Conservation (phyloP, 1,140 invertebrate genomes). For the Zaprionus vittiger region DNA sequence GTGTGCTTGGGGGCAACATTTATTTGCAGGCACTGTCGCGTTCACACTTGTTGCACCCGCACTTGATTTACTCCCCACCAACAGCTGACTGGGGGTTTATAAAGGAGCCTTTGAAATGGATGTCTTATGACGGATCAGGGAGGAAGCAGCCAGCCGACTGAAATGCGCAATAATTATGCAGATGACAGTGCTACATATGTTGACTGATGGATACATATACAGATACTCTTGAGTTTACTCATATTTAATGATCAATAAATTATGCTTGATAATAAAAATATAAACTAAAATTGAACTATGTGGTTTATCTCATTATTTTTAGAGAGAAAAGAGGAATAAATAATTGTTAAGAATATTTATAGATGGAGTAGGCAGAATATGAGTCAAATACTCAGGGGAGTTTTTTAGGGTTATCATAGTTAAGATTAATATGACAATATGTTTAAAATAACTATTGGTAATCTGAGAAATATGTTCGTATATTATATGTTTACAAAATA, state of each 20-base stretch:
- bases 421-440: no score
- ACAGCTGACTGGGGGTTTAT: neutral
- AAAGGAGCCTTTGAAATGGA: neutral
- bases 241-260: neutral
- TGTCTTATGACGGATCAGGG: neutral
- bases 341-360: neutral
- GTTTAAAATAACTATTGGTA: no score
- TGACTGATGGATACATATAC: neutral
- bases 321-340: neutral
- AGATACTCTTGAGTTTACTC: neutral
- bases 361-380: no score
- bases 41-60: conserved; percentile 2
- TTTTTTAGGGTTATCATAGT: no score
- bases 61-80: conserved; percentile 1
- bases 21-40: conserved; percentile 3
- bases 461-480: no score
- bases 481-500: no score
- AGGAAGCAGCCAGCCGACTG: neutral
- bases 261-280: neutral
- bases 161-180: neutral
- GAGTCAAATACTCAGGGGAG: no score
- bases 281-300: neutral
- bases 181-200: neutral
- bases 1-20: neutral
- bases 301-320: neutral